A percentile compares a stretch with the other conserved stretches of the same genome.
phyloP scores from a whole-genome alignment of 1,140 invertebrate genomes.

The Marisa cornuarietis region DNA sequence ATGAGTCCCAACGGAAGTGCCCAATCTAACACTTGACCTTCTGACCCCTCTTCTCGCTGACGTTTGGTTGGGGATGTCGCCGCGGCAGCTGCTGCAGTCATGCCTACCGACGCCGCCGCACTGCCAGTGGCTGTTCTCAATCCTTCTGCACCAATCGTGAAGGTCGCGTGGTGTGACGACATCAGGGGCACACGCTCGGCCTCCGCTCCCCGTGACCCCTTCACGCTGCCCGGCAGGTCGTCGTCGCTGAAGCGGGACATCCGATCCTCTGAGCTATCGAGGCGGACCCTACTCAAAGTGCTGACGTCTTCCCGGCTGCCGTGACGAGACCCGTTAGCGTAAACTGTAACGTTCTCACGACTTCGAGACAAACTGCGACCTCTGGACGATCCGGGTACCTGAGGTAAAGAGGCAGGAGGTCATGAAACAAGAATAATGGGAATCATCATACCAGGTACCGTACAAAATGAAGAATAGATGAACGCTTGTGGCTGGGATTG shows the following conservation, averaged over 20 bases:
- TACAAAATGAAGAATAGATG: too few relatives aligned
- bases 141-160: conserved; percentile 2
- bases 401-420: neutral
- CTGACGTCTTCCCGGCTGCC: conserved; percentile 23
- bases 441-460: too few relatives aligned
- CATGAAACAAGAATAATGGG: neutral
- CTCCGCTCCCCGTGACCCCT: neutral
- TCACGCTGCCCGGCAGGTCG: conserved; percentile 7
- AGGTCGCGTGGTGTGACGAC: neutral
- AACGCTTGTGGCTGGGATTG: too few relatives aligned
- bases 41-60: too few relatives aligned
- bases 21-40: too few relatives aligned
- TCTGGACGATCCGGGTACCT: conserved; percentile 7
- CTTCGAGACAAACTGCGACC: conserved; percentile 14
- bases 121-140: conserved; percentile 14
- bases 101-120: neutral
- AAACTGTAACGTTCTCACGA: conserved; percentile 16
- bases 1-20: too few relatives aligned
- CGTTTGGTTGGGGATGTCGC: neutral
- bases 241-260: conserved; percentile 18
- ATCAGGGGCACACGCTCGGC: conserved; percentile 19
- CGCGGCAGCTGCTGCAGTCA: conserved; percentile 4
- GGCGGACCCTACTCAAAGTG: conserved; percentile 14
- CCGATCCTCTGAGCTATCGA: conserved; percentile 18
- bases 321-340: conserved; percentile 23